phyloP scores from a whole-genome alignment of 2,113 vertebrate genomes.

The Nestor notabilis region DNA sequence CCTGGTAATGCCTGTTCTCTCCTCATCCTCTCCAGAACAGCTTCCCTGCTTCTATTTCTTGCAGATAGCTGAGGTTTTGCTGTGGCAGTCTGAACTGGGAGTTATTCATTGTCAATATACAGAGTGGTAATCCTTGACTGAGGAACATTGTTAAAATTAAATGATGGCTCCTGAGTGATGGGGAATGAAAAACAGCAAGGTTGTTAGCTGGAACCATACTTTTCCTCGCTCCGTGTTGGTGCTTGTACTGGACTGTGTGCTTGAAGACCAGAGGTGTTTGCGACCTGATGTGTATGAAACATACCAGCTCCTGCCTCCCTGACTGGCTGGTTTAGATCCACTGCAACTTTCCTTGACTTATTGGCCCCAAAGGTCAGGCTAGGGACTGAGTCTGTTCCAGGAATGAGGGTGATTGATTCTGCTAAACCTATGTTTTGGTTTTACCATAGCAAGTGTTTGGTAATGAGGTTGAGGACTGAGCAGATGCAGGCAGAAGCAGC shows the following conservation, averaged over 20 bases:
- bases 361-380: not conserved
- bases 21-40: not conserved
- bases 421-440: not conserved
- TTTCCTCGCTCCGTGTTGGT: not conserved
- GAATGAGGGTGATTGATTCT: not conserved
- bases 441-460: not conserved
- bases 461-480: not conserved
- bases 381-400: not conserved
- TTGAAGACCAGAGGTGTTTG: not conserved
- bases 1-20: not conserved
- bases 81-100: not conserved
- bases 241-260: not conserved
- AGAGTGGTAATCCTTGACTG: not conserved
- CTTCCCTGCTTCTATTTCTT: not conserved
- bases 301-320: not conserved
- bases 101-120: not conserved
- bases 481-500: not conserved
- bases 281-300: not conserved
- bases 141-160: not conserved
- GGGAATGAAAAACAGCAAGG: not conserved
- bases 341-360: not conserved
- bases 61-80: not conserved
- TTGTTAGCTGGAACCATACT: not conserved
- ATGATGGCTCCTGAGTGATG: not conserved
- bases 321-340: not conserved